Conservation (phyloP, 2,797 vertebrate species). For the Paguma larvata region DNA sequence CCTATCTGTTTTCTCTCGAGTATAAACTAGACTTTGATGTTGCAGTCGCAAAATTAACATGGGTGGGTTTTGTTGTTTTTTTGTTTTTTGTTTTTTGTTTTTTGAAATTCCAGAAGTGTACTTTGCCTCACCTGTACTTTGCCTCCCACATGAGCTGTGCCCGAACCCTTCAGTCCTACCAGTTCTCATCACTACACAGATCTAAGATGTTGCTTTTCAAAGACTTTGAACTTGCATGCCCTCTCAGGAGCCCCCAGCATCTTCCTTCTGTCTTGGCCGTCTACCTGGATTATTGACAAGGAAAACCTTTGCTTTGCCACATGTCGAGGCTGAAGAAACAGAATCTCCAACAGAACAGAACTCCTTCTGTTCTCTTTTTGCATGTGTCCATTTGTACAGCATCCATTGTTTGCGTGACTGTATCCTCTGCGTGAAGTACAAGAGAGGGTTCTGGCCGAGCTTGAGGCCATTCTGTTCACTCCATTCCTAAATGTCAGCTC, state of each 20-base stretch:
- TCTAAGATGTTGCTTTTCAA: background rate
- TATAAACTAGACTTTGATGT: slow-evolving; percentile 43
- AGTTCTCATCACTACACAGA: background rate
- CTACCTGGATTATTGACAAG: background rate
- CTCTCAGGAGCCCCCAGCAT: background rate
- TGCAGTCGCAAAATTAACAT: background rate
- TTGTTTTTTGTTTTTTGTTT: background rate
- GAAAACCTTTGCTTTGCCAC: slow-evolving; percentile 10
- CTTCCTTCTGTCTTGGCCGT: background rate
- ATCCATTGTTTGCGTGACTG: background rate
- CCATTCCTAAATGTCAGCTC: background rate
- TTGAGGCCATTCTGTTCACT: background rate
- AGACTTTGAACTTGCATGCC: background rate
- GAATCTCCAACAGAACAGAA: background rate
- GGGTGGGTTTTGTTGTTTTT: background rate
- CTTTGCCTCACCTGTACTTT: background rate
- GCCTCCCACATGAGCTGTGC: background rate
- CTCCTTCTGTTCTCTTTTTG: background rate
- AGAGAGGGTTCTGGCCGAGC: background rate
- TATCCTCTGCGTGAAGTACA: background rate
- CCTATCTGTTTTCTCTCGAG: background rate
- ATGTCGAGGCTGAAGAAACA: slow-evolving; percentile 11
- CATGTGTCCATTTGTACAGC: background rate
- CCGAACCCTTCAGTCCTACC: background rate
- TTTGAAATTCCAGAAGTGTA: background rate